Base-by-base conservation (phyloP, 1,140 invertebrate genomes). In the Helicoverpa armigera region DNA sequence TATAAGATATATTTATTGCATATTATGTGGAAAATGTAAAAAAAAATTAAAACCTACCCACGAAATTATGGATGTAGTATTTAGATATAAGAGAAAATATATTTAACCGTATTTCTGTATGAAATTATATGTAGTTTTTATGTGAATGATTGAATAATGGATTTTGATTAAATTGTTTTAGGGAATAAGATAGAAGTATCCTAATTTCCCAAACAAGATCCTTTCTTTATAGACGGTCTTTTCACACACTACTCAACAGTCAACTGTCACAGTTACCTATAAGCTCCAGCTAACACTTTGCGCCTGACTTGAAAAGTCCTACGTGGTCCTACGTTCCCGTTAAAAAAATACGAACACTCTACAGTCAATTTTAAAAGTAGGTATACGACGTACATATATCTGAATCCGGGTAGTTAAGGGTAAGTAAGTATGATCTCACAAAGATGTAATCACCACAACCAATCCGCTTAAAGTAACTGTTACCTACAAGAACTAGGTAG, bases 121-220 rank as follows among this genome's bases (percentile, higher is more conserved):
- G 91, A 94, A 93, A 94, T 94, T 94, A 94, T 94, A 94, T 94
- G 92, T 94, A 94, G 93, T 93, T 94, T 94, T 94, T 94, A 94
- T 94, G 93, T 93, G 91, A 88, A 93, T 91, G 89, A 93, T 90
- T 91, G 88, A 92, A 89, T 89, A 86, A 89, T 94, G 89, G 89
- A 91, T 94, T 91, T 94, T 94, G 89, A 92, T 94, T 93, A 90
- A 92, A 92, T 83, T 89, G 87, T 89, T 91, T 90, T 91, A 93
- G 93, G 93, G 88, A 85, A 88, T 87, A 89, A 86, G 82, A 85
- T 56, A 63, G 11, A 76, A 86, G 79, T 86, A 82, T 86, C 85
- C 82, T 85, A 77, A 76, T 83, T 82, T 81, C 86, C 84, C 78
- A 79, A 12, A 76, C 48, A 54, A 14, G 2, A 82, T 82, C 80